Evolutionary conservation across 2,797 vertebrate genomes (phyloP), one percentile per base, ranked within the genome.

Genomic region (Cynopterus sphinx): DNA sequence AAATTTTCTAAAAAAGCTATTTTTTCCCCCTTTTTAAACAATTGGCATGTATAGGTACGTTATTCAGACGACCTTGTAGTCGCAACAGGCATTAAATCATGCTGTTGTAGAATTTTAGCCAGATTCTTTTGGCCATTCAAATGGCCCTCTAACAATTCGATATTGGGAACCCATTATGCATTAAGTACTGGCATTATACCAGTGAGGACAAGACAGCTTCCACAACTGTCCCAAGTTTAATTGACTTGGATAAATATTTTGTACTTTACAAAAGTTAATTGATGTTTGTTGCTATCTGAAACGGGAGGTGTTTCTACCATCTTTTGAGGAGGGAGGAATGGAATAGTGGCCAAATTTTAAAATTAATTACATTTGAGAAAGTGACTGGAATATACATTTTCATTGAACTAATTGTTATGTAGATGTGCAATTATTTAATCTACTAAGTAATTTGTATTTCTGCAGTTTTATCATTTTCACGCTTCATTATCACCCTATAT

Each of bases 291-390:
- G 59, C 46, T 85, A 24, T 85, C 71, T 81, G 73, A 91, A 28
- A 95, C 73, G 33, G 68, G 11, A 67, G 77, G 89, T 87, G 26
- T 83, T 95, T 26, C 24, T 81, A 1, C 75, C 9, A 6, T 93
- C 28, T 63, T 91, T 78, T 93, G 36, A 87, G 57, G 21, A 81
- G 21, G 24, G 28, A 84, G 26, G 41, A 61, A 24, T 22, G 55
- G 61, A 94, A 43, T 88, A 71, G 49, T 84, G 39, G 21, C 59
- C 83, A 67, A 83, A 97, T 53, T 93, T 94, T n/a, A 88, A 96
- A 70, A 82, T 96, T 93, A 97, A 93, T 75, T 91, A 87, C 93
- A 85, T 70, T 71, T 51, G 22, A 83, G 75, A 26, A 93, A 97
- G 87, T 78, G 55, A 96, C 88, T 63, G 0, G 33, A 97, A 86